Evolutionary conservation across 2,797 vertebrate species (phyloP), one percentile per base, ranked within the genome.

Genomic region (Myotis pilosus): DNA sequence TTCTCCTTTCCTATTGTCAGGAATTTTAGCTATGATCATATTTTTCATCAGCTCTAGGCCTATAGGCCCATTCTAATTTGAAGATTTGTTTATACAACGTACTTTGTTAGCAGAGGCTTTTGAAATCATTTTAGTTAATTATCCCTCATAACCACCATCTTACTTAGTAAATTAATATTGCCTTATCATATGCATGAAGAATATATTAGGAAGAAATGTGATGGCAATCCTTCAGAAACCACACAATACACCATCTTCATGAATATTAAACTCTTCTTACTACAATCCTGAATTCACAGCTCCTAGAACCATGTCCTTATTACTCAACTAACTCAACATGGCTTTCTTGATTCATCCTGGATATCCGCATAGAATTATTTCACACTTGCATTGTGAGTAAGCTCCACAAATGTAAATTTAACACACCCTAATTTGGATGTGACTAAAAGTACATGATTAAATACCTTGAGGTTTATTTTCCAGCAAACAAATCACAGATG

Each of bases 121-220:
- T 71, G 33, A 95, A 93, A 92, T 95, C 5, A 89, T 92, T 81
- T 96, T 47, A 89, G 81, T 92, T 96, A 88, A 96, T 86, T 93
- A 92, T 95, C 90, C n/a, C n/a, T 95, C 82, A 76, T 69, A 96
- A 72, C n/a, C 6, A 76, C 36, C 41, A 81, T 82, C 85, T 93
- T 41, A 12, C 72, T 96, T 87, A 85, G 57, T 83, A 94, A 96
- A 95, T 95, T 90, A 95, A 92, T 87, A 91, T 20, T 89, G 51
- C 82, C 57, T 95, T 93, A 80, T 82, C 69, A 92, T 91, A 90
- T 86, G 90, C 69, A 94, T 76, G 53, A 94, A 94, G 84, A 86
- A 82, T 69, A 68, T 80, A 91, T 92, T 93, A 71, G 87, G 20
- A 49, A 92, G 64, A 76, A 87, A 94, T 82, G 23, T 87, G 69